phyloP scores from a whole-genome alignment of 1,140 invertebrate species.

The Trigoniulus corallinus region DNA sequence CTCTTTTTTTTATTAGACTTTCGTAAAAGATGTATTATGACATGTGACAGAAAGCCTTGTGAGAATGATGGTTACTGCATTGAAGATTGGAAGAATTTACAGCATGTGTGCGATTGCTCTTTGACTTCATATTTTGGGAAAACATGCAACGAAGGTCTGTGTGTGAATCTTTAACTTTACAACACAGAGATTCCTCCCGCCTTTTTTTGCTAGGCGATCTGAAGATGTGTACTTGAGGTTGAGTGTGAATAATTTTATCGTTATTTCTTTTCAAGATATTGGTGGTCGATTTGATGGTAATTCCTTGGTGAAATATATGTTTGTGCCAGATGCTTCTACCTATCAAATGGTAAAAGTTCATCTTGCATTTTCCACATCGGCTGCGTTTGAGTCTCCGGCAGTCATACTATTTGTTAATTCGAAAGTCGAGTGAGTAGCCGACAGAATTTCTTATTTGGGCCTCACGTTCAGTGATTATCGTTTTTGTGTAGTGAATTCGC shows the following conservation, averaged over 20 bases:
- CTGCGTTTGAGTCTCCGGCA: slow-evolving; percentile 51
- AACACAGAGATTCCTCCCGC: background rate
- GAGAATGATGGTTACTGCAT: slow-evolving; percentile 69
- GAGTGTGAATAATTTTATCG: background rate
- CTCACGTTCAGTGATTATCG: background rate
- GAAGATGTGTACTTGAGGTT: background rate
- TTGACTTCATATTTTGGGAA: slow-evolving; percentile 74
- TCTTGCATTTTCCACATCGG: slow-evolving; percentile 51
- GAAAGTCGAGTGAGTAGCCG: slow-evolving; percentile 54
- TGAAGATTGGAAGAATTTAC: slow-evolving; percentile 69
- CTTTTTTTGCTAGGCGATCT: background rate
- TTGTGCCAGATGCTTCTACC: slow-evolving; percentile 47
- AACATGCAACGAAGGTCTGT: slow-evolving; percentile 40
- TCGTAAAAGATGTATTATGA: slow-evolving; percentile 62
- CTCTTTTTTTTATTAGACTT: slow-evolving; percentile 22
- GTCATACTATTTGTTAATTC: slow-evolving; percentile 59
- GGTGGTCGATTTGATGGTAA: slow-evolving; percentile 75
- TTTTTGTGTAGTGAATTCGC: background rate
- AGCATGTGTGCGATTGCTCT: slow-evolving; percentile 71
- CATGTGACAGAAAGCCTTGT: slow-evolving; percentile 70
- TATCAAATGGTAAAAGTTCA: slow-evolving; percentile 34
- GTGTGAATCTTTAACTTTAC: slow-evolving; percentile 14
- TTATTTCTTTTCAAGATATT: slow-evolving; percentile 42
- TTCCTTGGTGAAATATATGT: slow-evolving; percentile 57
- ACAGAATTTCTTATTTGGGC: background rate